Evolutionary conservation across 1,140 invertebrate species (phyloP).

Genomic region (Drosophila sproati): DNA sequence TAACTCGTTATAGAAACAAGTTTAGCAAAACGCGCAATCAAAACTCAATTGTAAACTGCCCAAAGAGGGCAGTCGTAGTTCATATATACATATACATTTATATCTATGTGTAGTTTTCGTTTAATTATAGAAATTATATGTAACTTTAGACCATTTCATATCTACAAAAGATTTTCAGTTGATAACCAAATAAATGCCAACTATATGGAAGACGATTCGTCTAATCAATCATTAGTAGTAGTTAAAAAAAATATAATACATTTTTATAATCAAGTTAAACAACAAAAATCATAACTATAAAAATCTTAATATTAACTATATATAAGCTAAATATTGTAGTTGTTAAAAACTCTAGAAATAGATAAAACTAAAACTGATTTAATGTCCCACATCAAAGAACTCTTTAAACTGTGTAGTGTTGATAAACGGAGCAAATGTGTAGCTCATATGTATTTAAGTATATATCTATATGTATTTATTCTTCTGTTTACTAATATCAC

Average conservation of each 20-base stretch:
- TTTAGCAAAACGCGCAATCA: constrained; percentile 52
- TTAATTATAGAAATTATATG: constrained; percentile 8
- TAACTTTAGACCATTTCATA: constrained; percentile 15
- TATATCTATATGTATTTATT: not conserved
- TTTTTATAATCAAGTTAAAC: constrained; percentile 17
- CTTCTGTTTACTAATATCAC: constrained; percentile 8
- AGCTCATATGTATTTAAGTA: constrained; percentile 7
- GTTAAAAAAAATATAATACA: constrained; percentile 14
- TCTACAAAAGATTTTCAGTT: constrained; percentile 2
- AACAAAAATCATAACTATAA: constrained; percentile 15
- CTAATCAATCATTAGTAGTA: constrained; percentile 44
- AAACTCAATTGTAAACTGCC: constrained; percentile 62
- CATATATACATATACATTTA: constrained; percentile 32
- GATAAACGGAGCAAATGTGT: constrained; percentile 22
- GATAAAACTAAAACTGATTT: not conserved
- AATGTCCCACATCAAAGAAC: constrained; percentile 5
- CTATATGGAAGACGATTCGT: not conserved
- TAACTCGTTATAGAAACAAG: constrained; percentile 44
- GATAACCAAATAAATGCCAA: constrained; percentile 15
- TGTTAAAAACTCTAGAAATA: not conserved
- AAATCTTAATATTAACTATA: constrained; percentile 32
- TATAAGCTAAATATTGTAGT: constrained; percentile 11
- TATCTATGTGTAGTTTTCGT: constrained; percentile 60
- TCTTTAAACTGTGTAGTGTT: constrained; percentile 41
- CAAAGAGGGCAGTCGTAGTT: constrained; percentile 57